Base-by-base conservation (phyloP, 2,797 vertebrate species). In the Craterocephalus amniculus region DNA sequence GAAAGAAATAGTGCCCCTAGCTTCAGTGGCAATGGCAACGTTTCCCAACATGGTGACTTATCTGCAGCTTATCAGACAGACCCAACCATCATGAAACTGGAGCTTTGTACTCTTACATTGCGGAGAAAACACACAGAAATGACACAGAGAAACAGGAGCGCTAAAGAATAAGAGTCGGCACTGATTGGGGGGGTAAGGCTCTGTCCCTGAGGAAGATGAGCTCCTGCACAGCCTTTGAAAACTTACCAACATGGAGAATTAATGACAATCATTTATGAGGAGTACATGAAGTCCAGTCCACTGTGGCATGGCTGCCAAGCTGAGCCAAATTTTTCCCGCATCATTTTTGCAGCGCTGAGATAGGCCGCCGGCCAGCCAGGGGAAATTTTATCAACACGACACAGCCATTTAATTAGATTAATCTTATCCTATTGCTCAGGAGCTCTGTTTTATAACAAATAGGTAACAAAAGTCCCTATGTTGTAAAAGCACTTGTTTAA, bases 251-350 rank as follows among this genome's bases (percentile, higher is more conserved):
- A 80, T 70, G 60, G 78, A 88, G 87, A 92, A 91, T 91, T 83
- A 91, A 93, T 91, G 91, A 89, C 77, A 73, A 82, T 90, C 88
- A 89, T 90, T 92, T 92, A 89, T 78, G 83, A 76, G 77, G 75
- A 78, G 85, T 57, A 75, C 83, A 83, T 71, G 72, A 72, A 88
- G 84, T 85, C 81, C 65, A 22, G 85, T 83, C 88, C 81, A 1
- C 79, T 73, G 86, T 83, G 88, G 78, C 87, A 78, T 6, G 35
- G 67, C 79, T 86, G 82, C 86, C 81, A 85, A 67, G 63, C 70
- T 43, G 73, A 86, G 89, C 85, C 89, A 91, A 87, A 77, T 78
- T 71, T 80, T 79, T 63, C 69, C 83, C 57, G 72, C 79, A 72
- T 85, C 76, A 72, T 78, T 81, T 78, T 84, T 81, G 76, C 74